Evolutionary conservation across 1,140 invertebrate species (phyloP), one percentile per base, ranked within the genome.

Genomic region (Papilio xuthus): DNA sequence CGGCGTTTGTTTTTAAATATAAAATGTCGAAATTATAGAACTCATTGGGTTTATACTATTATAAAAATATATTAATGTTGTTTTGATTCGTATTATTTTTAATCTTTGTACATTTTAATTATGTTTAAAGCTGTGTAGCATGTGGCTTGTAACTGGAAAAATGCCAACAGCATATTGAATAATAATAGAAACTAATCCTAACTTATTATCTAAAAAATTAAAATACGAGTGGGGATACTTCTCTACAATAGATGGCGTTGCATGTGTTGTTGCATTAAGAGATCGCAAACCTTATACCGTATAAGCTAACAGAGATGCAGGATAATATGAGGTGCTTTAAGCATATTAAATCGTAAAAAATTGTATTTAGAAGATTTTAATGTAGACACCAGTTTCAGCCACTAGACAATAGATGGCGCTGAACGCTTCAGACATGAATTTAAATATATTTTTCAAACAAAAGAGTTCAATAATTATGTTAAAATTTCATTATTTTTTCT

Each of bases 251-350:
- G 78, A 53, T 42, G 15, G 78, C 50, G 70, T 47, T 15, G 70
- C 56, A 79, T 74, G 23, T 79, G 78, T 79, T 37, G 15, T 41
- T 20, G 37, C 78, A 79, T n/a, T 70, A 71, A 73, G 77, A 20
- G 77, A 37, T 37, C 20, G 42, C 23, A 70, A 23, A 2, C 28
- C 18, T 20, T 50, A 50, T 15, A 47, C 44, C 13, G 63, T 67
- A 13, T 3, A 32, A 67, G 53, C 53, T 2, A 4, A 37, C 32
- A 37, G 1, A 2, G 50, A n/a, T n/a, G n/a, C n/a, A n/a, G n/a
- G n/a, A n/a, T n/a, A n/a, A n/a, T n/a, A n/a, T n/a, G n/a, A n/a
- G n/a, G n/a, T n/a, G n/a, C n/a, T n/a, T n/a, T n/a, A n/a, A n/a
- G n/a, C n/a, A n/a, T n/a, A n/a, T n/a, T n/a, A n/a, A n/a, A n/a